These are phyloP conservation scores for Ochotona curzoniae DNA, from an alignment of 2,113 vertebrate species.

Conservation along the genomic window DNA sequence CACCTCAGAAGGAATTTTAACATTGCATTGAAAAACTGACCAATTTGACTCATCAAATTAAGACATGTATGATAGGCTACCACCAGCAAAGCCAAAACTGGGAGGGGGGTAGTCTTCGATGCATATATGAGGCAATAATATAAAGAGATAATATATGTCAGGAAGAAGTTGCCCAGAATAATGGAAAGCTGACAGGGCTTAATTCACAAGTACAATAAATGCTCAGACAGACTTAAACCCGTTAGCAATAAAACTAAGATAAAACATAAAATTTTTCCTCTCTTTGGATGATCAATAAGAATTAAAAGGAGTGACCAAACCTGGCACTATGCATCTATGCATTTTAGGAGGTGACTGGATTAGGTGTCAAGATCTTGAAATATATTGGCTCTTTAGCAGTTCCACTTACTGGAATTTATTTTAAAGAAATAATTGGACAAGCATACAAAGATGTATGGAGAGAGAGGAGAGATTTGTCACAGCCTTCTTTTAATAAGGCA, in stretches of 20 bases:
- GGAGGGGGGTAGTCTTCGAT: conserved; percentile 19
- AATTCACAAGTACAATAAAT: conserved; percentile 10
- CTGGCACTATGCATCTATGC: conserved; percentile 9
- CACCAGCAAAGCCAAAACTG: conserved; percentile 10
- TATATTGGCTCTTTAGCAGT: conserved; percentile 31
- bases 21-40: conserved; percentile 59
- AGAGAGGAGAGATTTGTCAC: neutral
- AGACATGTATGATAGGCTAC: conserved; percentile 23
- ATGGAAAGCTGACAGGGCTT: neutral
- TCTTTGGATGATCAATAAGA: neutral
- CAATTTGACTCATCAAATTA: conserved; percentile 34
- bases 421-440: conserved; percentile 44
- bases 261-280: neutral
- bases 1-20: conserved; percentile 33
- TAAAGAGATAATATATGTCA: neutral
- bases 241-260: conserved; percentile 23
- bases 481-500: conserved; percentile 34
- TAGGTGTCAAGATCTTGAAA: conserved; percentile 34
- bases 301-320: conserved; percentile 42
- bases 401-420: conserved; percentile 30
- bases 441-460: conserved; percentile 20
- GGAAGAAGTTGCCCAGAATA: conserved; percentile 22
- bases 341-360: conserved; percentile 15
- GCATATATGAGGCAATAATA: conserved; percentile 34
- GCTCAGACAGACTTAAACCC: conserved; percentile 38